Evolutionary conservation across 2,113 vertebrate species (phyloP).

Genomic region (Pipa parva): DNA sequence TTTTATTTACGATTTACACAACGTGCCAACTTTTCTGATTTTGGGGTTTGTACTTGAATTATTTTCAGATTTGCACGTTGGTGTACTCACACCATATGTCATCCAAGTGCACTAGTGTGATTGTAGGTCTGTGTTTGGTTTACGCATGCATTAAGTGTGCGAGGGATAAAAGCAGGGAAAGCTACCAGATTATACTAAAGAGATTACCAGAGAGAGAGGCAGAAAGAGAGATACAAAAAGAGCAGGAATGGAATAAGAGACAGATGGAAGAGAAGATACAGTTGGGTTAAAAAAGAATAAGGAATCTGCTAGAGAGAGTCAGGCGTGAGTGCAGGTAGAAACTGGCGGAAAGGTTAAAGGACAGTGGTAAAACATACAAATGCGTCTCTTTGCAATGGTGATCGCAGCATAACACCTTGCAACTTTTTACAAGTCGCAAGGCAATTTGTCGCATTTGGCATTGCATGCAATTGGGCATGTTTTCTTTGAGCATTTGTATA

Average conservation of each 20-base stretch:
- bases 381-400: no score
- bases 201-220: constrained; percentile 7
- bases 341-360: neutral
- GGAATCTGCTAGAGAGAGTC: neutral
- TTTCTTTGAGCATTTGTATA: no score
- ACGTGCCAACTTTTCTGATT: neutral
- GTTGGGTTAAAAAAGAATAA: neutral
- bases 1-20: no score
- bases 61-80: no score
- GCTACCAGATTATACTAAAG: constrained; percentile 5
- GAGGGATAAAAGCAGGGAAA: constrained; percentile 1
- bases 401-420: no score
- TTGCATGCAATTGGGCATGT: no score
- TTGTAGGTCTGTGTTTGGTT: neutral
- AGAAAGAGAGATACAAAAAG: constrained; percentile 9
- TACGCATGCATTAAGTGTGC: neutral
- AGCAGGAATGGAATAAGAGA: neutral
- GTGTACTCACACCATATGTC: no score
- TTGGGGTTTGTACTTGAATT: no score
- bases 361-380: no score
- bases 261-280: neutral
- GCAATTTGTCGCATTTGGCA: no score
- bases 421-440: no score
- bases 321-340: neutral
- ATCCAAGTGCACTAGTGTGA: no score